phyloP scores from a whole-genome alignment of 2,888 invertebrate genomes.

The Caenorhabditis sinica region DNA sequence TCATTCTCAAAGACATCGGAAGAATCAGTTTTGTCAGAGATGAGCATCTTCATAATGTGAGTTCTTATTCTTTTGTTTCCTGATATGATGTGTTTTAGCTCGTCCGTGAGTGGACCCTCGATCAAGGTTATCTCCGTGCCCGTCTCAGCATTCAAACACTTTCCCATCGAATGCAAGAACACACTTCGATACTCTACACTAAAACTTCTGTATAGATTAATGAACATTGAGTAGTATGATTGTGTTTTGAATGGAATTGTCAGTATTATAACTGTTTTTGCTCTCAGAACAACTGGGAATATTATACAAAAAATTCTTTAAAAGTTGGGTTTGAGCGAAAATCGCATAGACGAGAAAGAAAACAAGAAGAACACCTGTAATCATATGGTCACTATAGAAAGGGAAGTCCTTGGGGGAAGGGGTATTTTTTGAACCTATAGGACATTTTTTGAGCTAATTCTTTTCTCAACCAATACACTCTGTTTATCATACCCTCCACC shows the following conservation, averaged over 20 bases:
- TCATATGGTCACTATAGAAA: background rate
- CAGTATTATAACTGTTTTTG: no score
- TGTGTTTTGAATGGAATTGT: no score
- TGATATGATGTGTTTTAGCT: constrained; percentile 32
- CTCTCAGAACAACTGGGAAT: no score
- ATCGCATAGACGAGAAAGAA: no score
- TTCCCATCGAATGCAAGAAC: constrained; percentile 65
- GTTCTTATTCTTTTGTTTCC: background rate
- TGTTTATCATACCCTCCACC: background rate
- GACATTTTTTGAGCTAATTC: no score
- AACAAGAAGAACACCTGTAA: background rate
- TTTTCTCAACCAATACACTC: background rate
- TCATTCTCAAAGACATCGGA: constrained; percentile 63
- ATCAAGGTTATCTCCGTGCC: constrained; percentile 39
- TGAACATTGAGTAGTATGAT: background rate
- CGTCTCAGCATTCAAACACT: constrained; percentile 62
- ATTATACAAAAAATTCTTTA: no score
- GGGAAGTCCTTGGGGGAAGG: background rate
- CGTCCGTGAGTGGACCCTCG: constrained; percentile 62
- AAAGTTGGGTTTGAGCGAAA: no score
- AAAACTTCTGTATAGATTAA: constrained; percentile 50
- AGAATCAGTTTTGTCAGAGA: constrained; percentile 66
- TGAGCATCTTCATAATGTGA: constrained; percentile 64
- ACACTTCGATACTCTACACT: constrained; percentile 60
- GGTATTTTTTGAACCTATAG: no score